These are phyloP conservation scores for Mastigias papua DNA, from an alignment of 30 jellyfish, hydroid and myxozoan genomes.

Conservation along the genomic window DNA sequence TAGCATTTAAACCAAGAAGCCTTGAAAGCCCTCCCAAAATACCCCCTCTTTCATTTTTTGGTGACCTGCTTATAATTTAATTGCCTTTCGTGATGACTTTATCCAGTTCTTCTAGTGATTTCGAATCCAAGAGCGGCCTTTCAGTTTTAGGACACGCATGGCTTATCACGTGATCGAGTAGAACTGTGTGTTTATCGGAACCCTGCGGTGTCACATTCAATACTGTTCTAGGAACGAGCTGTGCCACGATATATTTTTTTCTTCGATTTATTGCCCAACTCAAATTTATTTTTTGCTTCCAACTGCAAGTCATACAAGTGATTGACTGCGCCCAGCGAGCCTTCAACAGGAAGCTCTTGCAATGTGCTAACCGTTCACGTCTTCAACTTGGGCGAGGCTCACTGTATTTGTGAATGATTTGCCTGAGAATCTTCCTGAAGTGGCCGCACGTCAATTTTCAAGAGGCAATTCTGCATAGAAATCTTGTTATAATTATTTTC, in stretches of 20 bases:
- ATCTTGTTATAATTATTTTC: background rate
- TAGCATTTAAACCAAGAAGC: background rate
- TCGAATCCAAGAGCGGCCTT: background rate
- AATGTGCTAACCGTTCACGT: background rate
- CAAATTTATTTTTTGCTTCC: background rate
- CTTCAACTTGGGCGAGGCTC: background rate
- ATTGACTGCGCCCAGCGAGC: background rate
- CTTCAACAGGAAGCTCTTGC: background rate
- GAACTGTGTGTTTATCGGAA: background rate
- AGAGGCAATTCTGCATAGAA: background rate
- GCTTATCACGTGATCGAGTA: background rate
- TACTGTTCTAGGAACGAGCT: background rate
- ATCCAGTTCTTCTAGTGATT: background rate
- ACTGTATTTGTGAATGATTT: background rate
- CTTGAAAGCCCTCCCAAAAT: background rate
- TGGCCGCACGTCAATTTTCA: slow-evolving; percentile 1
- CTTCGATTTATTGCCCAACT: background rate
- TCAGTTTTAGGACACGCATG: background rate
- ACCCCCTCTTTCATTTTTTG: no score
- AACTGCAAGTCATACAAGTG: background rate
- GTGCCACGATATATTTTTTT: background rate
- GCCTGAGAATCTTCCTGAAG: slow-evolving; percentile 9
- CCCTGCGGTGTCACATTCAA: background rate
- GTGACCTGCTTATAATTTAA: background rate
- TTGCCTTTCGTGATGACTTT: background rate